phyloP scores from a whole-genome alignment of 2,113 vertebrate species.

The Lophotis ruficrista region DNA sequence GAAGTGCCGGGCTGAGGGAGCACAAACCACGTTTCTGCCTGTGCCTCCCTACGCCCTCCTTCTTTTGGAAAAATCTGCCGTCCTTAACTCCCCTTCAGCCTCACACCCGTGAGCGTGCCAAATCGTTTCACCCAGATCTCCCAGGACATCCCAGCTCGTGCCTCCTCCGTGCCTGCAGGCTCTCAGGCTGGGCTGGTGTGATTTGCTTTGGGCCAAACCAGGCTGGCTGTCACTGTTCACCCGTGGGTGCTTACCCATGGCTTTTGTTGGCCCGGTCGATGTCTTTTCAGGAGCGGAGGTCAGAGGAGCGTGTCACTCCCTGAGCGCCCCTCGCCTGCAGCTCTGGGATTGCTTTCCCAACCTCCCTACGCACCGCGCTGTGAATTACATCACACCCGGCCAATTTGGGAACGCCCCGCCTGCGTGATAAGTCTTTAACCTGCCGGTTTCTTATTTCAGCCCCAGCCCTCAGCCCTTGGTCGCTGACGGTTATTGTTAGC shows the following conservation, averaged over 20 bases:
- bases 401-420: not conserved
- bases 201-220: not conserved
- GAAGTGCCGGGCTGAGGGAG: not conserved
- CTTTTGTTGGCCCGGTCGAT: not conserved
- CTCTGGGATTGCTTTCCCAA: accelerated
- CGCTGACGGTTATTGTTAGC: not conserved
- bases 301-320: too few relatives aligned
- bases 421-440: accelerated
- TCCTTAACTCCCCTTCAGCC: not conserved
- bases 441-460: not conserved
- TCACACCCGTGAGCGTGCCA: not conserved
- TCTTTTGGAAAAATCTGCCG: not conserved
- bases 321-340: not conserved
- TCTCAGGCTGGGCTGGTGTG: not conserved
- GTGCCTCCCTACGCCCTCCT: not conserved
- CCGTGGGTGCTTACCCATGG: not conserved
- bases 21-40: not conserved
- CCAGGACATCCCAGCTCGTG: accelerated
- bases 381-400: accelerated
- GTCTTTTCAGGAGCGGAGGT: not conserved
- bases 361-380: accelerated
- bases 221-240: accelerated
- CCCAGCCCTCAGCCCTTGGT: not conserved
- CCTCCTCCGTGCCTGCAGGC: not conserved
- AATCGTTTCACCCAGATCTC: not conserved